Conservation (phyloP, 2,888 invertebrate genomes). For the Zhuqinia jingwanae region DNA sequence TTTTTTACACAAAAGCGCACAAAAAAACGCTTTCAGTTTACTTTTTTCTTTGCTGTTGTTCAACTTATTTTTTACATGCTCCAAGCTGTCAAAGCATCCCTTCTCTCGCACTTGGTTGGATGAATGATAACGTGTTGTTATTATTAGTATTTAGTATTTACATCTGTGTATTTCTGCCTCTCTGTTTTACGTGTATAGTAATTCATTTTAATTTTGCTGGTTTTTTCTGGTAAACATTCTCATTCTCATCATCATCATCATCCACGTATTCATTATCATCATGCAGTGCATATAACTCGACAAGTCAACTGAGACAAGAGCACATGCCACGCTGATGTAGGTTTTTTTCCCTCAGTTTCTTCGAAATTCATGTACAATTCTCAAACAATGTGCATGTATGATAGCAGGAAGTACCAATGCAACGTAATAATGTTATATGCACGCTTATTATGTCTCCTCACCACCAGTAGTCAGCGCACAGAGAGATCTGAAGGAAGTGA, state of each 20-base stretch:
- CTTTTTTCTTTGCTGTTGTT: too few species aligned
- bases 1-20: conserved; percentile 28
- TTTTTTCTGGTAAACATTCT: background rate
- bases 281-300: too few species aligned
- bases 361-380: conserved; percentile 30
- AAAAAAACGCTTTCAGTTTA: conserved; percentile 1
- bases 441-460: conserved; percentile 41
- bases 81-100: background rate
- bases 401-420: conserved; percentile 42
- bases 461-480: too few species aligned
- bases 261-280: background rate
- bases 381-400: conserved; percentile 39
- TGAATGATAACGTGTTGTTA: background rate
- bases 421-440: conserved; percentile 16
- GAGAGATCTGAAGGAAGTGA: conserved; percentile 44
- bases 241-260: conserved; percentile 9
- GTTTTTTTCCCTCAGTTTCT: conserved; percentile 45
- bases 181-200: background rate
- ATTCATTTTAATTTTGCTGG: background rate
- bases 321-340: conserved; percentile 66
- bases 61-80: background rate
- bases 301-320: conserved; percentile 45
- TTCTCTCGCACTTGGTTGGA: background rate
- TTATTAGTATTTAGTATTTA: background rate
- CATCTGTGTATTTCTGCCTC: background rate